Base-by-base conservation (phyloP, 2,113 vertebrate genomes). In the Probosciger aterrimus region DNA sequence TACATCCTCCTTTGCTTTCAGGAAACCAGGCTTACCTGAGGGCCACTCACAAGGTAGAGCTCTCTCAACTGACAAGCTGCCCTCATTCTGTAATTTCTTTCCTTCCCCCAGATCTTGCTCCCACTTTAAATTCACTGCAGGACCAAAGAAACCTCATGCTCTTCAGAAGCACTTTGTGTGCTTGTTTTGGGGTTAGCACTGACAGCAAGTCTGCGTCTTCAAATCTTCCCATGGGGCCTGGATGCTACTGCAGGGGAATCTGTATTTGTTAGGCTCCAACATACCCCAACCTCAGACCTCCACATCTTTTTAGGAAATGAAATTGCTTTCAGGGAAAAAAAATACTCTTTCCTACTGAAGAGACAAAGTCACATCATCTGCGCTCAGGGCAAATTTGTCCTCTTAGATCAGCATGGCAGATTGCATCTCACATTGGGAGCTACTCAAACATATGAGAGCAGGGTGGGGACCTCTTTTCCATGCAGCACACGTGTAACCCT, bases 401-500 rank as follows among this genome's bases (percentile, higher is more conserved):
- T 84, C 59, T 90, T 24, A 18, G 80, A 78, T 84, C 83, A 86
- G 65, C 33, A 27, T 47, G 65, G 25, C 62, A 81, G 74, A 44
- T 75, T 77, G 60, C 12, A 18, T 59, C 30, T 78, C 0, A 0
- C 15, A 30, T 8, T 64, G 55, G 71, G 64, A 88, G 73, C 52
- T 52, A 46, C 57, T 76, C 67, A 69, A 86, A 46, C 35, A 7
- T 39, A 17, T 5, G 20, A 37, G 27, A 93, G 46, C 0, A 0
- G 55, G 65, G 23, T 49, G 46, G 62, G 43, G 82, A 82, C 50
- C 39, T 35, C 33, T 27, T 78, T 50, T 63, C 62, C 16, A 3
- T 10, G 28, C 46, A 46, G 69, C 0, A 1, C 0, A 1, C 3
- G 2, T 27, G 53, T 57, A 73, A 52, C 35, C 76, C 44, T 33